phyloP scores from a whole-genome alignment of 2,888 invertebrate species.

The Sussaba pulchella region DNA sequence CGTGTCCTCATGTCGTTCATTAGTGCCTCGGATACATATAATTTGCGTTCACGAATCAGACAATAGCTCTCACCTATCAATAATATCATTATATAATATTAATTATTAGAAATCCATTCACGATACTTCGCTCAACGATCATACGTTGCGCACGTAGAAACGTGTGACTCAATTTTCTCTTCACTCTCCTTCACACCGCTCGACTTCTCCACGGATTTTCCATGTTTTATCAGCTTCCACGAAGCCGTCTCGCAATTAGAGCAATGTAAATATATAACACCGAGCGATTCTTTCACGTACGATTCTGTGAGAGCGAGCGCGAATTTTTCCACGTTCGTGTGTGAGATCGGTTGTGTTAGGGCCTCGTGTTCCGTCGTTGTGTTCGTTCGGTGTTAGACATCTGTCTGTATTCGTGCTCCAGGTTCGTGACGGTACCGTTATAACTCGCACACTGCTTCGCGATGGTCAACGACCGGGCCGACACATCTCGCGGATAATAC shows the following conservation, averaged over 20 bases:
- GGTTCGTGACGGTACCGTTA: slow-evolving; percentile 75
- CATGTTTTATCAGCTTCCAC: slow-evolving; percentile 32
- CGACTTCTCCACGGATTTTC: slow-evolving; percentile 4
- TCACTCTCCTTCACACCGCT: not conserved
- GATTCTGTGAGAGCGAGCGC: slow-evolving; percentile 20
- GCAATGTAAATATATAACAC: slow-evolving; percentile 12
- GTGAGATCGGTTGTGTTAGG: slow-evolving; percentile 24
- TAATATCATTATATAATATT: not conserved
- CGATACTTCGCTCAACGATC: not conserved
- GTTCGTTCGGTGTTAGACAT: not conserved
- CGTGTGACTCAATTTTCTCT: not conserved
- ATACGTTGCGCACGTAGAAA: not conserved
- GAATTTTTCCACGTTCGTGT: slow-evolving; percentile 36
- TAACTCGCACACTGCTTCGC: slow-evolving; percentile 65
- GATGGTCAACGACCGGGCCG: slow-evolving; percentile 24
- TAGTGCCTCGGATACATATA: too few species aligned
- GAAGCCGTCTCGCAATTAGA: slow-evolving; percentile 38
- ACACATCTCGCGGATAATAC: not conserved
- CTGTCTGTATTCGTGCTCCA: slow-evolving; percentile 6
- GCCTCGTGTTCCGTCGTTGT: not conserved
- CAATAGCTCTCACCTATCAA: too few species aligned
- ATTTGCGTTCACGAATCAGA: too few species aligned
- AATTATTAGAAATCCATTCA: not conserved
- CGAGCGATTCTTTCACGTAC: not conserved
- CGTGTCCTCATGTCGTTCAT: too few species aligned